phyloP scores from a whole-genome alignment of 2,888 invertebrate genomes.

The Petrophora chlorosata region DNA sequence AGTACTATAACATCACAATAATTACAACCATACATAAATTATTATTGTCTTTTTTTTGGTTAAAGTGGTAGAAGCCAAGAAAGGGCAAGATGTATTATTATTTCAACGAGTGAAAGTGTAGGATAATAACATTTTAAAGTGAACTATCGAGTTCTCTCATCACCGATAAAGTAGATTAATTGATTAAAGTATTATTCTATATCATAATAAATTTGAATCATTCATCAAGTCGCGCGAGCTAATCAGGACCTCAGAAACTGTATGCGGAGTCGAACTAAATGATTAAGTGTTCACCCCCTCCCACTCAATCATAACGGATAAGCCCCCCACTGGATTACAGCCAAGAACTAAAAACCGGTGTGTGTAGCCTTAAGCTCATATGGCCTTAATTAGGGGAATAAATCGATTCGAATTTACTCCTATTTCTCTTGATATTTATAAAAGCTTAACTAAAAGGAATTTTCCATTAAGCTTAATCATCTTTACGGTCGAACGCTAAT shows the following conservation, averaged over 20 bases:
- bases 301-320: conserved; percentile 37
- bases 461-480: conserved; percentile 16
- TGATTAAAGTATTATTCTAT: not conserved
- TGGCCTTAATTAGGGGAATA: not conserved
- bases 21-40: too few relatives aligned
- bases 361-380: not conserved
- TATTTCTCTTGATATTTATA: not conserved
- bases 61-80: too few relatives aligned
- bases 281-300: conserved; percentile 29
- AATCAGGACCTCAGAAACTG: conserved; percentile 26
- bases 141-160: too few relatives aligned
- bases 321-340: conserved; percentile 36
- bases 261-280: conserved; percentile 31
- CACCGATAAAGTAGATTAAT: too few relatives aligned
- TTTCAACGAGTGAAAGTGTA: too few relatives aligned
- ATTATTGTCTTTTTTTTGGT: too few relatives aligned
- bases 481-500: not conserved
- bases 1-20: too few relatives aligned
- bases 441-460: conserved; percentile 13
- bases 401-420: not conserved
- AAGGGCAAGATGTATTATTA: too few relatives aligned
- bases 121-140: too few relatives aligned
- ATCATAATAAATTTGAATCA: conserved; percentile 29
- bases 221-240: conserved; percentile 30
- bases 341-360: conserved; percentile 36